Conservation (phyloP, 2,113 vertebrate species). For the Takifugu flavidus region DNA sequence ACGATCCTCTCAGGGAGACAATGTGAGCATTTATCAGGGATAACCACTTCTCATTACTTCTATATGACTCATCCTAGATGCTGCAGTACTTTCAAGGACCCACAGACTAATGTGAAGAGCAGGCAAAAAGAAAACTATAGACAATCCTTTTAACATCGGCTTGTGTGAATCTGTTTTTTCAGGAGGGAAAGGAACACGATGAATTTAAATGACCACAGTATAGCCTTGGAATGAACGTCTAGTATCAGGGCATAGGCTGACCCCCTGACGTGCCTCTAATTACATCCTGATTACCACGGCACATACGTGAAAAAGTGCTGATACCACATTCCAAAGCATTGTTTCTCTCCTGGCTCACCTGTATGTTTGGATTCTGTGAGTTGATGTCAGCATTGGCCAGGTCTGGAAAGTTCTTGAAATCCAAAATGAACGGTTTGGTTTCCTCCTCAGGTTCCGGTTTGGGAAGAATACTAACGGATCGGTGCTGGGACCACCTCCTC, state of each 20-base stretch:
- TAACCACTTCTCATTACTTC: conserved; percentile 63
- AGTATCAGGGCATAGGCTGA: background rate
- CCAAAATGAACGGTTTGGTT: conserved; percentile 79
- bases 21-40: conserved; percentile 54
- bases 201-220: no score
- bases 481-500: conserved; percentile 59
- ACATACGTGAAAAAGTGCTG: background rate
- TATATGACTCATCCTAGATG: conserved; percentile 62
- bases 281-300: conserved; percentile 32
- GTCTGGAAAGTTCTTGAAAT: conserved; percentile 84
- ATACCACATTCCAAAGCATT: background rate
- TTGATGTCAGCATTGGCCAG: conserved; percentile 82
- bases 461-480: conserved; percentile 47
- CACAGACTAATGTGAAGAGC: conserved; percentile 36
- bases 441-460: conserved; percentile 64
- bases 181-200: conserved; percentile 3
- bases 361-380: conserved; percentile 88
- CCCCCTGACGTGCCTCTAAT: conserved; percentile 32
- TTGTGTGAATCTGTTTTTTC: conserved; percentile 5
- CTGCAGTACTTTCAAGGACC: conserved; percentile 29
- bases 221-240: no score
- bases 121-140: conserved; percentile 9
- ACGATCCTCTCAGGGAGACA: conserved; percentile 41
- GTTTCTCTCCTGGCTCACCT: conserved; percentile 68
- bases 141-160: conserved; percentile 10